Evolutionary conservation across 2,888 invertebrate genomes (phyloP).

Genomic region (Dendrolimus houi): DNA sequence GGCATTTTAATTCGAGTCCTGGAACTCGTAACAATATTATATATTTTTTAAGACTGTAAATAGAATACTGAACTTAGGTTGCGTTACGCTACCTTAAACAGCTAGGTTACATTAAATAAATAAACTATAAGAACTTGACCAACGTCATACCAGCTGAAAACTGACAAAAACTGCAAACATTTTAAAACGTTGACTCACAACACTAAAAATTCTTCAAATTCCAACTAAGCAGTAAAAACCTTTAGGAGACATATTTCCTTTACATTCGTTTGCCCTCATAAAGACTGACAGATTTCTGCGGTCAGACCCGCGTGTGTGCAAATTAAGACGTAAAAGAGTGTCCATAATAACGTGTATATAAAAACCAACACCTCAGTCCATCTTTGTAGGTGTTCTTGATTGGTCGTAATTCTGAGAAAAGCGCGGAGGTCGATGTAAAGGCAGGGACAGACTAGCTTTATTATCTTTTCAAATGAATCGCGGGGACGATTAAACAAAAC

Average conservation of each 20-base stretch:
- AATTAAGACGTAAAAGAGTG: not conserved
- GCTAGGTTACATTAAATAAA: too few relatives aligned
- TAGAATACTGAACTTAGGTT: too few relatives aligned
- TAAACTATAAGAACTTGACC: too few relatives aligned
- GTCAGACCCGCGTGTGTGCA: not conserved
- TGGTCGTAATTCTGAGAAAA: slow-evolving; percentile 26
- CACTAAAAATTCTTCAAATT: slow-evolving; percentile 1
- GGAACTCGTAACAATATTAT: too few relatives aligned
- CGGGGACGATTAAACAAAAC: too few relatives aligned
- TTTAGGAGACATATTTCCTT: not conserved
- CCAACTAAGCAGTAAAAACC: not conserved
- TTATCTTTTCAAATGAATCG: too few relatives aligned
- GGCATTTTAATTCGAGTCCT: too few relatives aligned
- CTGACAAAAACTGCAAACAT: not conserved
- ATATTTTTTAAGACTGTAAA: too few relatives aligned
- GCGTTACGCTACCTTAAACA: too few relatives aligned
- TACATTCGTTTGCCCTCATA: not conserved
- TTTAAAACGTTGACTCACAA: not conserved
- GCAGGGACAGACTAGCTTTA: not conserved
- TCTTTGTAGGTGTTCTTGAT: slow-evolving; percentile 25
- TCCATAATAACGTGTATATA: not conserved
- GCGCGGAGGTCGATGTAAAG: slow-evolving; percentile 10
- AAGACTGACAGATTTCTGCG: not conserved
- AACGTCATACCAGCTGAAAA: too few relatives aligned
- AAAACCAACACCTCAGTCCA: not conserved